phyloP scores from a whole-genome alignment of 2,113 vertebrate species.

The Pachyramphus minor region DNA sequence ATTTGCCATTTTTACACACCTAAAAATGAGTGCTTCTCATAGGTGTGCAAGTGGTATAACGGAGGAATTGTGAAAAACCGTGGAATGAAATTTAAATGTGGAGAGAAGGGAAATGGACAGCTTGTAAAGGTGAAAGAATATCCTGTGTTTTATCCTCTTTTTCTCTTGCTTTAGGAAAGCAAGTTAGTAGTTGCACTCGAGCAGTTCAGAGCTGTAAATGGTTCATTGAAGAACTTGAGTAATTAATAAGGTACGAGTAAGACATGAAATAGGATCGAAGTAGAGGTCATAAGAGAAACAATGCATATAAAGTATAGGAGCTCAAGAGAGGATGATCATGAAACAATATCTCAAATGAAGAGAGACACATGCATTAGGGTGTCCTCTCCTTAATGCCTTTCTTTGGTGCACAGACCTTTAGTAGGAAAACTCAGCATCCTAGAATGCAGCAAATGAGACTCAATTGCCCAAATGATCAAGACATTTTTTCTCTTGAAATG shows the following conservation, averaged over 20 bases:
- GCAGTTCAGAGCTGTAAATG: background rate
- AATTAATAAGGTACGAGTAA: background rate
- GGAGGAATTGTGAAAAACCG: background rate
- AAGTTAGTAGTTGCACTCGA: background rate
- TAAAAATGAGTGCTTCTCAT: background rate
- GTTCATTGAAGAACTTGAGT: background rate
- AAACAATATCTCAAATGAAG: background rate
- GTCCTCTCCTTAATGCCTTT: background rate
- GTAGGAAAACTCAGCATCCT: background rate
- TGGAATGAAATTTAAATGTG: background rate
- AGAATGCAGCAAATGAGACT: background rate
- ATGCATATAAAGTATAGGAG: background rate
- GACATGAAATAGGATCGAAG: background rate
- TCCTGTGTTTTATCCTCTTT: background rate
- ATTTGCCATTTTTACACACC: background rate
- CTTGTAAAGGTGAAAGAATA: background rate
- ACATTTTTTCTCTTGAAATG: background rate
- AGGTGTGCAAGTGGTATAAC: background rate
- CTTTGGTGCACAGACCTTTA: background rate
- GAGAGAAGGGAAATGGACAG: background rate
- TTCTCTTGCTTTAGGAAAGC: background rate
- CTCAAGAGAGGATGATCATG: background rate
- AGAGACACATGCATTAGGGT: background rate
- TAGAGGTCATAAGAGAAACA: background rate
- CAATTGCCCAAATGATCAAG: background rate